phyloP scores from a whole-genome alignment of 64 coral and sea anemone genomes.

The Acropora yongei region DNA sequence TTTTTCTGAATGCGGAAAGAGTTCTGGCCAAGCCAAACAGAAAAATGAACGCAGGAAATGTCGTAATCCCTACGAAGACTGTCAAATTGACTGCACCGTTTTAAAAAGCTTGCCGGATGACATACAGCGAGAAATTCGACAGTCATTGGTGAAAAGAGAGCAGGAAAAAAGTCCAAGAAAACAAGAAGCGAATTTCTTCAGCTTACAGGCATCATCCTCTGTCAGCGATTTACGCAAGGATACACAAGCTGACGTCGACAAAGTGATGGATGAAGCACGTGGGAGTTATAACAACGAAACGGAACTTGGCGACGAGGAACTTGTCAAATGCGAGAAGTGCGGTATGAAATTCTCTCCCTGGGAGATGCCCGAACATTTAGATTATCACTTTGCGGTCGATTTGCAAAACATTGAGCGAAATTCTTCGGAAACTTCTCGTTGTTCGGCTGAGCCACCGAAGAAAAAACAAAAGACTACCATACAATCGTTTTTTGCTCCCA shows the following conservation, averaged over 20 bases:
- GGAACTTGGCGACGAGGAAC: background rate
- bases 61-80: conserved; percentile 59
- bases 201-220: background rate
- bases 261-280: background rate
- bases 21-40: background rate
- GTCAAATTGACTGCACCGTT: conserved; percentile 61
- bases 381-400: conserved; percentile 89
- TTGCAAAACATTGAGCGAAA: conserved; percentile 50
- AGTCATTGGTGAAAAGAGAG: conserved; percentile 16
- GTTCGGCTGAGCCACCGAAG: conserved; percentile 71
- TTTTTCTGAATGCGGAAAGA: background rate
- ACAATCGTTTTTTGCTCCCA: conserved; percentile 67
- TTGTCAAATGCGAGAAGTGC: conserved; percentile 77
- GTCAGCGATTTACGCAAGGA: background rate
- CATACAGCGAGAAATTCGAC: conserved; percentile 76
- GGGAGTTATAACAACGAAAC: background rate
- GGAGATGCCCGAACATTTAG: conserved; percentile 78
- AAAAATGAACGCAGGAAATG: background rate
- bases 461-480: conserved; percentile 83
- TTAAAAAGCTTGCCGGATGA: conserved; percentile 68
- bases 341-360: conserved; percentile 27
- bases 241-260: background rate
- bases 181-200: conserved; percentile 1
- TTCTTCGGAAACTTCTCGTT: background rate
- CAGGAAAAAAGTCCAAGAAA: background rate